Evolutionary conservation across 2,888 invertebrate genomes (phyloP).

Genomic region (Drosophila infuscata): DNA sequence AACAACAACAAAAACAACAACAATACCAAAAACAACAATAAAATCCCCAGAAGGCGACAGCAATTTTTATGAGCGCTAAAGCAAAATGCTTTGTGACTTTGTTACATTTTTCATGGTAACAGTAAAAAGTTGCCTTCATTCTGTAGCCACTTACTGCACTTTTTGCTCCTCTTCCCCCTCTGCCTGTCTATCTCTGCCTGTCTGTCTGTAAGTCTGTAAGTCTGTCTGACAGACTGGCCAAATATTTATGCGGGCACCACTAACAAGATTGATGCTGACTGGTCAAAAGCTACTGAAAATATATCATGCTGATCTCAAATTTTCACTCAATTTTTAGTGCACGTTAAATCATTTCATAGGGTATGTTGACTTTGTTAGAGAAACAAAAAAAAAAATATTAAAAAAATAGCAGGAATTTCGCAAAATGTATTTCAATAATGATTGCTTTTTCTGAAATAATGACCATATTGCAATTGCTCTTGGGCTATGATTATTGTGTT

Average conservation of each 20-base stretch:
- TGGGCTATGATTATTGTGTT: too few species aligned
- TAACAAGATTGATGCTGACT: constrained; percentile 74
- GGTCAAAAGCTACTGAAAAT: constrained; percentile 56
- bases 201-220: background rate
- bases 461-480: background rate
- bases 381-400: background rate
- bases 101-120: constrained; percentile 73
- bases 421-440: background rate
- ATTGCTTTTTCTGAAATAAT: background rate
- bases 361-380: constrained; percentile 19
- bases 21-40: constrained; percentile 12
- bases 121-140: constrained; percentile 74
- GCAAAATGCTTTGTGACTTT: constrained; percentile 76
- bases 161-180: background rate
- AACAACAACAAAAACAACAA: background rate
- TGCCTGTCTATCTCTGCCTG: background rate
- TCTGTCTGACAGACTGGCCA: constrained; percentile 41
- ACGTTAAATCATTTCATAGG: constrained; percentile 7
- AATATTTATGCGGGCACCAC: constrained; percentile 70
- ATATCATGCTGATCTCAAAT: constrained; percentile 55
- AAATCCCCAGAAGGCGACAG: constrained; percentile 45
- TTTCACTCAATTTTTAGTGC: constrained; percentile 34
- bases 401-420: background rate
- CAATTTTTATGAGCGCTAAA: constrained; percentile 63
- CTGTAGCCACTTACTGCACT: constrained; percentile 66